Conservation (phyloP, 2,113 vertebrate species). For the Chaetodon trifascialis region DNA sequence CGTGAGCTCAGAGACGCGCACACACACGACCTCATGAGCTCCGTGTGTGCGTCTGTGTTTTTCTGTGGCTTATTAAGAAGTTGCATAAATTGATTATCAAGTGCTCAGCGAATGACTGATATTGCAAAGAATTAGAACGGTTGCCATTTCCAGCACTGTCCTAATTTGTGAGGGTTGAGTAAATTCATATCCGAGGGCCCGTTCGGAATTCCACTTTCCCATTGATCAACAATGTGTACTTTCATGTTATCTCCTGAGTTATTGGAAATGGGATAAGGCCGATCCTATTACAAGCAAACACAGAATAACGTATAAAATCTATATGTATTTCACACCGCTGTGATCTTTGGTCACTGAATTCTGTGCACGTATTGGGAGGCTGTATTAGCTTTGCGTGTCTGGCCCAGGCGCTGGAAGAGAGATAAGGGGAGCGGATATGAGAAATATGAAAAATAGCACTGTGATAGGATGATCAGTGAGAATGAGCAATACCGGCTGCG, state of each 20-base stretch:
- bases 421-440: constrained; percentile 85
- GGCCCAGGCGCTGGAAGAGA: constrained; percentile 76
- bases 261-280: constrained; percentile 78
- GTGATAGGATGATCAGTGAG: constrained; percentile 84
- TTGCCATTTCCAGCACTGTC: constrained; percentile 29
- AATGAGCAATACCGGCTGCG: constrained; percentile 75
- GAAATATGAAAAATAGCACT: constrained; percentile 85
- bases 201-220: constrained; percentile 51
- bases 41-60: not conserved
- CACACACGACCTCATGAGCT: constrained; percentile 15
- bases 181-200: constrained; percentile 41
- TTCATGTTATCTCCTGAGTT: constrained; percentile 70
- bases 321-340: constrained; percentile 80
- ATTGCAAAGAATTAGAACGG: constrained; percentile 45
- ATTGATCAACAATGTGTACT: constrained; percentile 71
- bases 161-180: constrained; percentile 48
- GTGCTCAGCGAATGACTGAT: constrained; percentile 44
- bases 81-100: constrained; percentile 55
- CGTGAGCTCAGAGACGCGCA: constrained; percentile 18
- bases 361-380: constrained; percentile 75
- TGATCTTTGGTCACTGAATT: constrained; percentile 76
- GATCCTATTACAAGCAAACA: constrained; percentile 77
- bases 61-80: constrained; percentile 5
- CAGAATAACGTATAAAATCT: constrained; percentile 78
- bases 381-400: constrained; percentile 84